Evolutionary conservation across 1,140 invertebrate genomes (phyloP), one percentile per base, ranked within the genome.

Genomic region (Drosophila virilis): DNA sequence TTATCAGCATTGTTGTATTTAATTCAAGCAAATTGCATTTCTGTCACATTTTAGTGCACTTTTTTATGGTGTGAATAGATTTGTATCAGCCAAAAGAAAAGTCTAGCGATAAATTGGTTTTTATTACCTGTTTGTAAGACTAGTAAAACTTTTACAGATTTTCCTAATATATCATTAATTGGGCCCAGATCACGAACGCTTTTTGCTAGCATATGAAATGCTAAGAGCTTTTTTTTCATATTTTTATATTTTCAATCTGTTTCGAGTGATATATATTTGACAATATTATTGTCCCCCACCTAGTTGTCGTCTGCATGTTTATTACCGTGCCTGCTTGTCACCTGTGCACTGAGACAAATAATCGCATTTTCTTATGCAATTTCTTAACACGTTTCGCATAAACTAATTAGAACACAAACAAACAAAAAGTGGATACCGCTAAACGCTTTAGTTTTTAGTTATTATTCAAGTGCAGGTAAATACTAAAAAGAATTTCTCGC

Each of bases 341-440:
- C 15, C 17, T 38, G 35, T 45, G 42, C 32, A 7, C 37, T 38
- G 17, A 48, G 22, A 46, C 60, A 57, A 65, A 65, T 71, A 71
- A 71, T 57, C 50, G 50, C 40, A 54, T 69, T 68, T 54, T 46
- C 48, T 74, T 80, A 67, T 77, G 67, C 58, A 82, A 75, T 73
- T 58, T 46, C 35, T 46, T 54, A 46, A 46, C 33, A 81, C 46
- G 72, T 82, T 81, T 66, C 59, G 75, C 79, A 83, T 78, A 65
- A 62, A 77, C 75, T 66, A 61, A 73, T 78, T 64, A 62, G 70
- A 74, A 42, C 13, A 50, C 62, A 77, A 59, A 77, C 62, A 69
- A 77, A 74, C 61, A 66, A 70, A 75, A 45, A 35, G 61, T 51
- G 32, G 38, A 35, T 45, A 43, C 9, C 15, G 45, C 37, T 57